Conservation (phyloP, 2,797 vertebrate genomes). For the Esox masquinongy region DNA sequence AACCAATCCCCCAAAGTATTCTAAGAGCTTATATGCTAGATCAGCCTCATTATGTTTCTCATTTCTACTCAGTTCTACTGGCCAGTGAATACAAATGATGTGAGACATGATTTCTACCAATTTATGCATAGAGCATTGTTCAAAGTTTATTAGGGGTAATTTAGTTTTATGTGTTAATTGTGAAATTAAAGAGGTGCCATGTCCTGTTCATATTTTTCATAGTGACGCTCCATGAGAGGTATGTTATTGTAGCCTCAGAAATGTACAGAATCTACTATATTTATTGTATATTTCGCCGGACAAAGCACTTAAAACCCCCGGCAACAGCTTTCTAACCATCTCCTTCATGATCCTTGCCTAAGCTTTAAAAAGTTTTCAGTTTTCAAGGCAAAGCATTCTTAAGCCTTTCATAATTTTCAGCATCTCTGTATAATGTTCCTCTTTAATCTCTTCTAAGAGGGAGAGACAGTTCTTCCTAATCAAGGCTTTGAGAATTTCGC, state of each 20-base stretch:
- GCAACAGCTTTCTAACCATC: neutral
- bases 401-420: slow-evolving; percentile 17
- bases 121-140: neutral
- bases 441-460: slow-evolving; percentile 48
- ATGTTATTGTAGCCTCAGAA: neutral
- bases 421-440: slow-evolving; percentile 27
- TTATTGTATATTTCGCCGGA: neutral
- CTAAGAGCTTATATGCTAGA: slow-evolving; percentile 4
- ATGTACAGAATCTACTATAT: neutral
- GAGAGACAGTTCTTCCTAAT: slow-evolving; percentile 50
- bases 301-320: neutral
- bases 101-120: neutral
- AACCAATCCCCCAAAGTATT: slow-evolving; percentile 17
- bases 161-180: neutral
- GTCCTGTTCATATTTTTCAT: slow-evolving; percentile 13
- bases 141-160: neutral
- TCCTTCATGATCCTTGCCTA: slow-evolving; percentile 22
- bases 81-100: slow-evolving; percentile 2
- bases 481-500: slow-evolving; percentile 53
- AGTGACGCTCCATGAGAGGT: neutral
- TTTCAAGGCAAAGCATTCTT: neutral
- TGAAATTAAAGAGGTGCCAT: neutral
- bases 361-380: slow-evolving; percentile 7
- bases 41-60: slow-evolving; percentile 45
- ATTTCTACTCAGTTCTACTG: slow-evolving; percentile 20